Base-by-base conservation (phyloP, 2,113 vertebrate genomes). In the Bufo gargarizans region DNA sequence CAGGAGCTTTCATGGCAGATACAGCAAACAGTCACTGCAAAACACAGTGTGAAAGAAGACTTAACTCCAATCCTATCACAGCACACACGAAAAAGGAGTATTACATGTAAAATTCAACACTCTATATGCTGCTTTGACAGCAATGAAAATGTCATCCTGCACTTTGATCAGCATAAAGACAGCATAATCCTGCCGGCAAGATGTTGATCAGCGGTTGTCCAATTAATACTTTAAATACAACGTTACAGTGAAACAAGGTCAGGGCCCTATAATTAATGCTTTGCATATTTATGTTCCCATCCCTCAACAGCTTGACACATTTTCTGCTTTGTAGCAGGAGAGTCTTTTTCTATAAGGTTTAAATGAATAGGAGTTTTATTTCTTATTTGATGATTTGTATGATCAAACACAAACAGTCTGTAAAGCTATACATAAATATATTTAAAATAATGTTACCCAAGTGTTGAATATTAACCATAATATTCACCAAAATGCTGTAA, bases 141-240 rank as follows among this genome's bases (percentile, higher is more conserved):
- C 14, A 17, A 47, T 74, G 43, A 49, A 74, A 74, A 74, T 74
- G 71, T 74, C 43, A 74, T 74, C 14, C 43, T 74, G 71, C 71
- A 47, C 49, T 53, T 77, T 50, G 47, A 77, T 77, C 49, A n/a
- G 76, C 0, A 9, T 11, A n/a, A 12, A 11, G 20, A 77, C 76
- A 77, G 49, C 19, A 53, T 53, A 77, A 77, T 77, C 47, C 76
- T 53, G 47, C 49, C 17, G 10, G 20, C 47, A n/a, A 53, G 47
- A 47, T 53, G 17, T 77, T 77, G 49, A 77, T 50, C 76, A 77
- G 76, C n/a, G 17, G 49, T 20, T 45, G 49, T 53, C 76, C 76
- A 77, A 77, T 77, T 77, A 77, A 53, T 77, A 77, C 74, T 77
- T 19, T 77, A 77, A 12, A 49, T 17, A 50, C 50, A 77, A 50